These are phyloP conservation scores for Oasisia sp. DNA, from an alignment of 2,888 invertebrate genomes.

Conservation along the genomic window DNA sequence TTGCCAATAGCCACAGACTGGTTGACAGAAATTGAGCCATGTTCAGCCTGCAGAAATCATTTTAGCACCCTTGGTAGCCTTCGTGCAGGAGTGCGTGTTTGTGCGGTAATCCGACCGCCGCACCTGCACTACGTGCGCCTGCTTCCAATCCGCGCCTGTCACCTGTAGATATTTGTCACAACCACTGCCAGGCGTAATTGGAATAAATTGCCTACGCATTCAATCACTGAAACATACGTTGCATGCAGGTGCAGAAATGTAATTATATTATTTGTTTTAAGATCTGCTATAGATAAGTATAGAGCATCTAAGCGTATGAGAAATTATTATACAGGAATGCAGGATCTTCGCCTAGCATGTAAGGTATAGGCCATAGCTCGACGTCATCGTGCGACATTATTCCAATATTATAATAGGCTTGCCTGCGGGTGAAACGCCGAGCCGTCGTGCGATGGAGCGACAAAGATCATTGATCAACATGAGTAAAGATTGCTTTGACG, in stretches of 20 bases:
- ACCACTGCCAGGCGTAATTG: background rate
- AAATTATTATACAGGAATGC: background rate
- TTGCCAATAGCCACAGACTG: background rate
- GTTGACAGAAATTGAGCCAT: background rate
- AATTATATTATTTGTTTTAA: background rate
- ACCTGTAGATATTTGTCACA: constrained; percentile 17
- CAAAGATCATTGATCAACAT: constrained; percentile 1
- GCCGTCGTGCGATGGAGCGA: constrained; percentile 1
- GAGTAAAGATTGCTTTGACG: constrained; percentile 11
- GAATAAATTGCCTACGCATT: background rate
- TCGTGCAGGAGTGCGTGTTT: background rate
- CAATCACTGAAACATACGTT: background rate
- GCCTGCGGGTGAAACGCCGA: constrained; percentile 13
- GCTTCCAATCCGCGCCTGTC: background rate
- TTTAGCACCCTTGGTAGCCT: background rate
- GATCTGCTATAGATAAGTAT: background rate
- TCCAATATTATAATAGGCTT: constrained; percentile 13
- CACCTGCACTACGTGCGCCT: background rate
- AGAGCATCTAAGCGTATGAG: too few species aligned
- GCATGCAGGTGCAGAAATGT: background rate
- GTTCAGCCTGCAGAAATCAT: background rate
- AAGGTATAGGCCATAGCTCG: background rate
- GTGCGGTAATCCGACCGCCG: background rate
- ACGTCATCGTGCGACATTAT: constrained; percentile 17
- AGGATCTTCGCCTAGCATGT: background rate